Percentiles rank a stretch among this genome's conserved stretches.
Evolutionary conservation across 2,888 invertebrate species (phyloP).

Genomic region (Harpalus rubripes): DNA sequence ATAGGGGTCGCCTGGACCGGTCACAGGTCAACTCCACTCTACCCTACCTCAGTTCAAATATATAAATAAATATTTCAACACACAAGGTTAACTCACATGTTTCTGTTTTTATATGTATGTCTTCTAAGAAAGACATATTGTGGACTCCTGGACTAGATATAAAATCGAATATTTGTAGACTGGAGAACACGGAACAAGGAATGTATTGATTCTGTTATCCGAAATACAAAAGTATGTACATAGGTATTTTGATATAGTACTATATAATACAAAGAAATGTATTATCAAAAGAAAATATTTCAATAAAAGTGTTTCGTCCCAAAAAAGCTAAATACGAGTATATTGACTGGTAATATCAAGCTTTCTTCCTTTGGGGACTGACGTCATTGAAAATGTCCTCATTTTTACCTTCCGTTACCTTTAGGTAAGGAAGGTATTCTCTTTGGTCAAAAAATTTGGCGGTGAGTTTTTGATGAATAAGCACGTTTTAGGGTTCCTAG

Average conservation of each 20-base stretch:
- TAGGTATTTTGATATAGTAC: neutral
- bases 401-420: too few species aligned
- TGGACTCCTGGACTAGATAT: neutral
- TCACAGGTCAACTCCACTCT: neutral
- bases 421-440: too few species aligned
- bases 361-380: too few species aligned
- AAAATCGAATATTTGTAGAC: constrained; percentile 1
- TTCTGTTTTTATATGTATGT: constrained; percentile 28
- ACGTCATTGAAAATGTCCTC: too few species aligned
- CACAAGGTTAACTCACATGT: constrained; percentile 17
- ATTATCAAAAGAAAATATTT: neutral
- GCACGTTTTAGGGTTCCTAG: too few species aligned
- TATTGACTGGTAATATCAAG: too few species aligned
- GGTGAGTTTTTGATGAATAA: too few species aligned
- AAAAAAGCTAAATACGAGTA: too few species aligned
- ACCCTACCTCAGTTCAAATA: constrained; percentile 6
- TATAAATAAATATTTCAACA: constrained; percentile 43
- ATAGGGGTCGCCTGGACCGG: constrained; percentile 11
- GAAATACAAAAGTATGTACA: neutral
- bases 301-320: too few species aligned
- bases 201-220: neutral
- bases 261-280: too few species aligned
- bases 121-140: constrained; percentile 22
- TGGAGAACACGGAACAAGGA: neutral
- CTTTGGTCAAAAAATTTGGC: too few species aligned